Conservation (phyloP, 2,113 vertebrate species). For the Heterotilapia buettikoferi region DNA sequence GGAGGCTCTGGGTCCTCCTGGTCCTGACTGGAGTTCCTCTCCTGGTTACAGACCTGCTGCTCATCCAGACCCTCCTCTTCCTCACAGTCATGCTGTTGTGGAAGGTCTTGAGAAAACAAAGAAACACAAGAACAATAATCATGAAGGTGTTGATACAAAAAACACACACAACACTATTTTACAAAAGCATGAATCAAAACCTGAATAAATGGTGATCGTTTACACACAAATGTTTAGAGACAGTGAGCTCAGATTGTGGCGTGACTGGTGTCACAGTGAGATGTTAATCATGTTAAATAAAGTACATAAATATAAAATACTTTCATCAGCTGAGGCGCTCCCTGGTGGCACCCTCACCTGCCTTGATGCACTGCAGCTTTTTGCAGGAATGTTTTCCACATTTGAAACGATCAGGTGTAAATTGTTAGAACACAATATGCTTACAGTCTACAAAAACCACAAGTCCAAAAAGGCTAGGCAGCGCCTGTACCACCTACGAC, state of each 20-base stretch:
- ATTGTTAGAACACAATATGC: neutral
- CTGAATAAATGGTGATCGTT: neutral
- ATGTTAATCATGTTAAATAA: neutral
- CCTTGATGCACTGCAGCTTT: neutral
- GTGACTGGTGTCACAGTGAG: neutral
- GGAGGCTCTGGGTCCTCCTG: neutral
- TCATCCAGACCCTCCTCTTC: neutral
- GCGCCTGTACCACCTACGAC: accelerated
- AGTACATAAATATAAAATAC: neutral
- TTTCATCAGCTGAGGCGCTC: neutral
- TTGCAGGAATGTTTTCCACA: neutral
- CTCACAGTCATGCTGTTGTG: neutral
- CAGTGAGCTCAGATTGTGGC: neutral
- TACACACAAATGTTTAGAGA: neutral
- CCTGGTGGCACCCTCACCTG: neutral
- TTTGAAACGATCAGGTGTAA: neutral
- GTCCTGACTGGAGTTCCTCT: neutral
- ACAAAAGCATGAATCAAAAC: neutral
- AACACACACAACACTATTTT: neutral
- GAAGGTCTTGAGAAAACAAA: neutral
- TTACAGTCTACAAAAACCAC: neutral
- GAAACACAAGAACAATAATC: neutral
- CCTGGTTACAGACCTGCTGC: neutral
- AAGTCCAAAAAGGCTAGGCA: neutral
- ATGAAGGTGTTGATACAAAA: accelerated